Evolutionary conservation across 2,888 invertebrate genomes (phyloP).

Genomic region (Drosophila putrida): DNA sequence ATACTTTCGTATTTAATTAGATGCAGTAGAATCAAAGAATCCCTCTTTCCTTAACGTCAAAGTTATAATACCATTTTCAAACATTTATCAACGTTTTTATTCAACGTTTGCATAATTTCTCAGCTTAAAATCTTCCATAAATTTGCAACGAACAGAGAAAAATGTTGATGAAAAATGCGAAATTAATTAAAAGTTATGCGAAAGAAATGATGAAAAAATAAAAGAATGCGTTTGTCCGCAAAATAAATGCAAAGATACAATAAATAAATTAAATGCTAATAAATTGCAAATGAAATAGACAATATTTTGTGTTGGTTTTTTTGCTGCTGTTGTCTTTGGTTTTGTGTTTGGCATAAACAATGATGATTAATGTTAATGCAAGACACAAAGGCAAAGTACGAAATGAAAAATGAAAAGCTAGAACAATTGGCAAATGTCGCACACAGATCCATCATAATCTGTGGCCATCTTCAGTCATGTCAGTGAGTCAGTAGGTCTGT

Average conservation of each 20-base stretch:
- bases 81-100: not conserved
- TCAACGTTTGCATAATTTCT: not conserved
- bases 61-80: not conserved
- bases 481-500: not conserved
- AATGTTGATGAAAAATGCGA: slow-evolving; percentile 21
- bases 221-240: slow-evolving; percentile 22
- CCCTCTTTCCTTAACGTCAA: not conserved
- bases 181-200: slow-evolving; percentile 39
- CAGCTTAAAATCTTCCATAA: slow-evolving; percentile 6
- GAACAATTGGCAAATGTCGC: slow-evolving; percentile 68
- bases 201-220: slow-evolving; percentile 11
- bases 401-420: slow-evolving; percentile 11
- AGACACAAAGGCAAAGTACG: slow-evolving; percentile 48
- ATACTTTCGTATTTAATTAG: not conserved
- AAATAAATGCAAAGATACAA: slow-evolving; percentile 32
- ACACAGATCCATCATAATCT: slow-evolving; percentile 69
- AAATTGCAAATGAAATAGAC: slow-evolving; percentile 62
- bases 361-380: slow-evolving; percentile 65
- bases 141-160: not conserved
- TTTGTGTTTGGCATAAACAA: slow-evolving; percentile 50
- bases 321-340: not conserved
- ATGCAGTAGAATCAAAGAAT: not conserved
- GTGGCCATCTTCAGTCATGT: slow-evolving; percentile 25
- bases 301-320: slow-evolving; percentile 19
- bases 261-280: slow-evolving; percentile 66